Conservation (phyloP, 2,888 invertebrate genomes). For the Pedicia rivosa region DNA sequence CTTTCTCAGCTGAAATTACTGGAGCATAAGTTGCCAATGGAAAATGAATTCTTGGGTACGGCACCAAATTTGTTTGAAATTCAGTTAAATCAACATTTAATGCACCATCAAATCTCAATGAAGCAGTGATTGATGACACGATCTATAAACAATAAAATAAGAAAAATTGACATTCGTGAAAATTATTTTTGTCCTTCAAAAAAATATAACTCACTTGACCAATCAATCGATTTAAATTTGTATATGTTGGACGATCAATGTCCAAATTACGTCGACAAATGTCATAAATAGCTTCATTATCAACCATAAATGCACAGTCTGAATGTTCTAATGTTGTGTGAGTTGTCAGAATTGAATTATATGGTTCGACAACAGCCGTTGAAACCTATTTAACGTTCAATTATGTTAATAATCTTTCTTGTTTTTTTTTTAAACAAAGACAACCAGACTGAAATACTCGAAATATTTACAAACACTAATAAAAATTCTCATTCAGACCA, state of each 20-base stretch:
- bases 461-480: no score
- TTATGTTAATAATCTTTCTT: no score
- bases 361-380: constrained; percentile 71
- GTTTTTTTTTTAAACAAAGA: no score
- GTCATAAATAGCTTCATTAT: constrained; percentile 78
- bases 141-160: constrained; percentile 37
- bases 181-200: neutral
- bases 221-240: constrained; percentile 74
- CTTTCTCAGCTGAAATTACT: constrained; percentile 84
- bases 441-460: no score
- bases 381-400: constrained; percentile 62
- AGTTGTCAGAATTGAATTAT: constrained; percentile 85
- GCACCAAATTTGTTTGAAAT: constrained; percentile 87
- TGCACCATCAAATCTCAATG: constrained; percentile 81
- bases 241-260: constrained; percentile 71
- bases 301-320: constrained; percentile 87
- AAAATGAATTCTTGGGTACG: constrained; percentile 91
- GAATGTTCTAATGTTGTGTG: constrained; percentile 79
- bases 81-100: constrained; percentile 87
- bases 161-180: neutral
- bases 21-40: constrained; percentile 84
- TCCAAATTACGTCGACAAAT: constrained; percentile 76
- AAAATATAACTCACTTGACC: constrained; percentile 54
- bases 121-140: constrained; percentile 86
- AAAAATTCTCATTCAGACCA: no score